phyloP scores from a whole-genome alignment of 2,113 vertebrate genomes.

The Brachirus orientalis region DNA sequence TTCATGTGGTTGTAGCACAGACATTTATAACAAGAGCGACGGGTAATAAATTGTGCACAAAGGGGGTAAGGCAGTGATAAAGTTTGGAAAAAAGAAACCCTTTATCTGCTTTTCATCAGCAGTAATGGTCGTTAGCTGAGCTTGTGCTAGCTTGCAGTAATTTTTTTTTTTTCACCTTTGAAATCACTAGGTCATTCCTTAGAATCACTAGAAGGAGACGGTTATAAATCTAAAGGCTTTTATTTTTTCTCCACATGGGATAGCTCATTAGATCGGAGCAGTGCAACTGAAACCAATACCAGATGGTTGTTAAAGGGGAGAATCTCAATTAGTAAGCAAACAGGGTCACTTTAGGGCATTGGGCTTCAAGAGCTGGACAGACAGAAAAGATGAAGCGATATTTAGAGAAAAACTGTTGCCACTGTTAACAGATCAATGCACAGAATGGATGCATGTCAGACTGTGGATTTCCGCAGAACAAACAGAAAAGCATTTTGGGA shows the following conservation, averaged over 20 bases:
- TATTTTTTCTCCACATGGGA: conserved; percentile 59
- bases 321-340: conserved; percentile 72
- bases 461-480: too few species aligned
- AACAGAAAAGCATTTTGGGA: too few species aligned
- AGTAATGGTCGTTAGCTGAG: conserved; percentile 56
- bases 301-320: conserved; percentile 71
- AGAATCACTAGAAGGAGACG: conserved; percentile 52
- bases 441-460: too few species aligned
- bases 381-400: conserved; percentile 25
- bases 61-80: conserved; percentile 39
- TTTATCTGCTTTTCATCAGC: conserved; percentile 74
- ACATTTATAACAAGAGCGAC: conserved; percentile 33
- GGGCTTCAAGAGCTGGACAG: conserved; percentile 37
- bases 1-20: conserved; percentile 15
- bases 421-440: too few species aligned
- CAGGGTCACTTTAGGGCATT: conserved; percentile 56
- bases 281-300: conserved; percentile 74
- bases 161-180: conserved; percentile 57
- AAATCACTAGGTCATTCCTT: conserved; percentile 64
- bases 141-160: conserved; percentile 51
- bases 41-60: conserved; percentile 25
- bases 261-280: conserved; percentile 70
- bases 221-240: conserved; percentile 74
- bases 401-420: background rate
- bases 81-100: conserved; percentile 57